Base-by-base conservation (phyloP, 2,797 vertebrate genomes). In the Microhierax caerulescens region DNA sequence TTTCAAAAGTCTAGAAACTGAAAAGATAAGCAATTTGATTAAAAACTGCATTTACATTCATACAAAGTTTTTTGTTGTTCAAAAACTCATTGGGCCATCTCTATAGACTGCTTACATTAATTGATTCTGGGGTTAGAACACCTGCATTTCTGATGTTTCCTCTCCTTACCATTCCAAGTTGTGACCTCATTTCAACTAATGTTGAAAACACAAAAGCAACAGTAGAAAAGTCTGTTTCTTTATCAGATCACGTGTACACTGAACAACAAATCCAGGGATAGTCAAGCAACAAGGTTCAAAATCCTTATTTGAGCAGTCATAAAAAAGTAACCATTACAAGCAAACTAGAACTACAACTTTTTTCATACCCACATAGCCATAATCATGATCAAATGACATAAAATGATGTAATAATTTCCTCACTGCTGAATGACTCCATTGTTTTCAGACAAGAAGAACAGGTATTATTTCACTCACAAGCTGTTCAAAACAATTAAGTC, bases 1-100 rank as follows among this genome's bases (percentile, higher is more conserved):
- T 96, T 96, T 91, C 28, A 73, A 24, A 83, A 96, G 27, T 51
- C 72, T 82, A 69, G 30, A 94, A 96, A 96, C 24, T 53, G 21
- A 88, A 60, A 89, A 90, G 30, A 94, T 53, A 83, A 0, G 36
- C 21, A 45, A 77, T 85, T 85, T 78, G 43, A 82, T 75, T 79
- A 18, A 93, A 93, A 95, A 25, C 17, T 75, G 13, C 11, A 65
- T 89, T 95, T 50, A n/a, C 21, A 67, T 60, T 60, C 48, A 41
- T 53, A 48, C 36, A 34, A 87, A 80, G 15, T 50, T 75, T 74
- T 60, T 51, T 8, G 0, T 11, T 76, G 59, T 75, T 28, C 57
- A 37, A 81, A 39, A 72, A 60, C 34, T 47, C 34, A 37, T 50
- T 72, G 11, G 32, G 17, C 39, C 50, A 48, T 28, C 17, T 69